These are phyloP conservation scores for Zoroaster sp. DNA, from an alignment of 53 echinoderm and acorn worm genomes.

Conservation along the genomic window DNA sequence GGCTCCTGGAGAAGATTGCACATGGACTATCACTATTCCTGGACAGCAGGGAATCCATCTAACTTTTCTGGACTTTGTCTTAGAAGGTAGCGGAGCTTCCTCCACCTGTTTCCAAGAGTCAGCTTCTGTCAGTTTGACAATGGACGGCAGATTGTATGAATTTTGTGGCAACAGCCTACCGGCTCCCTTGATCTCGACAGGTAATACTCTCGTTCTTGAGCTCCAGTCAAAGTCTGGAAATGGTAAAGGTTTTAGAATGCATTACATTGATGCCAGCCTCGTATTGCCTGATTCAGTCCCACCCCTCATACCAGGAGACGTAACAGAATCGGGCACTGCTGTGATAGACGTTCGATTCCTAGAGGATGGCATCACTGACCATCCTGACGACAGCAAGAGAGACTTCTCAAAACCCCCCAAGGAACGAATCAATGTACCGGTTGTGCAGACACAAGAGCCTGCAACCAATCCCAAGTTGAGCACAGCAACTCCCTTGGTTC, in stretches of 20 bases:
- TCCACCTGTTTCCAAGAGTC: background rate
- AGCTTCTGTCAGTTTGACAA: constrained; percentile 4
- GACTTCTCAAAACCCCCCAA: background rate
- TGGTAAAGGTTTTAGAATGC: constrained; percentile 30
- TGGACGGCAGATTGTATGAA: background rate
- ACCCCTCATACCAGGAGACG: background rate
- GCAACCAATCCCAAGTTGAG: background rate
- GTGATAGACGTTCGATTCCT: background rate
- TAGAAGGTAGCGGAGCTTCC: background rate
- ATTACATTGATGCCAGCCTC: background rate
- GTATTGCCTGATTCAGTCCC: background rate
- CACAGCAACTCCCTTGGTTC: background rate
- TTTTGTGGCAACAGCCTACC: constrained; percentile 36
- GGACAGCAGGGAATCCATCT: constrained; percentile 20
- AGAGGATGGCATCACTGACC: background rate
- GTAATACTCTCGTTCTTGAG: background rate
- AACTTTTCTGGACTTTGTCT: background rate
- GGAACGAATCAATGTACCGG: constrained; percentile 8
- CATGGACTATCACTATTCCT: background rate
- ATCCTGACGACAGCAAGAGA: background rate
- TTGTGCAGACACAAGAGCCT: background rate
- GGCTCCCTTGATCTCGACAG: background rate
- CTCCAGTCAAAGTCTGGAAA: constrained; percentile 1
- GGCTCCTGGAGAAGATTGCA: background rate
- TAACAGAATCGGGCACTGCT: background rate